Evolutionary conservation across 1,140 invertebrate genomes (phyloP).

Genomic region (Drosophila yakuba): DNA sequence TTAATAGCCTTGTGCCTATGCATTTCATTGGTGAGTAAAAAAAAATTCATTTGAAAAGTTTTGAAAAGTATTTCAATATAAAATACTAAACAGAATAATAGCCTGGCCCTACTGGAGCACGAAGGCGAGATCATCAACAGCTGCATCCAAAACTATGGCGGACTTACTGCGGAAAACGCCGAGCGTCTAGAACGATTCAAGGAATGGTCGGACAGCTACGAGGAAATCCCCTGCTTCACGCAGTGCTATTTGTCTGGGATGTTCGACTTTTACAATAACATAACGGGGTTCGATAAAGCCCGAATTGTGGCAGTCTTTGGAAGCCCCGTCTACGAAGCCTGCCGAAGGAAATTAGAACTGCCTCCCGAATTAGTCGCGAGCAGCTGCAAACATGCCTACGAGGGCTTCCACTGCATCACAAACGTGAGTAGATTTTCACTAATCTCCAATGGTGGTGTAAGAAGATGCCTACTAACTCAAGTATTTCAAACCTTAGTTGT

Average conservation of each 20-base stretch:
- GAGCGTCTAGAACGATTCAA: constrained; percentile 63
- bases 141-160: constrained; percentile 64
- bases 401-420: constrained; percentile 73
- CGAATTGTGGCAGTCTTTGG: constrained; percentile 58
- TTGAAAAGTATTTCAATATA: not conserved
- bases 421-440: constrained; percentile 57
- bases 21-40: constrained; percentile 27
- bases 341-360: constrained; percentile 46
- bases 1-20: constrained; percentile 27
- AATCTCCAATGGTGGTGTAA: too few species aligned
- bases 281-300: constrained; percentile 51
- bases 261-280: constrained; percentile 68
- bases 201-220: constrained; percentile 64
- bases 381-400: constrained; percentile 68
- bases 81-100: constrained; percentile 15
- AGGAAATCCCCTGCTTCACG: constrained; percentile 77
- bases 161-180: constrained; percentile 35
- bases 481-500: too few species aligned
- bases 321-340: constrained; percentile 51
- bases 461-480: too few species aligned
- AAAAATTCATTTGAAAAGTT: rapidly evolving
- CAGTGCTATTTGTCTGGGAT: constrained; percentile 68
- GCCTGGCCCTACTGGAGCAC: constrained; percentile 27
- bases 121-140: constrained; percentile 43
- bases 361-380: constrained; percentile 9